Conservation (phyloP, 2,888 invertebrate species). For the Troglohyphantes excavatus region DNA sequence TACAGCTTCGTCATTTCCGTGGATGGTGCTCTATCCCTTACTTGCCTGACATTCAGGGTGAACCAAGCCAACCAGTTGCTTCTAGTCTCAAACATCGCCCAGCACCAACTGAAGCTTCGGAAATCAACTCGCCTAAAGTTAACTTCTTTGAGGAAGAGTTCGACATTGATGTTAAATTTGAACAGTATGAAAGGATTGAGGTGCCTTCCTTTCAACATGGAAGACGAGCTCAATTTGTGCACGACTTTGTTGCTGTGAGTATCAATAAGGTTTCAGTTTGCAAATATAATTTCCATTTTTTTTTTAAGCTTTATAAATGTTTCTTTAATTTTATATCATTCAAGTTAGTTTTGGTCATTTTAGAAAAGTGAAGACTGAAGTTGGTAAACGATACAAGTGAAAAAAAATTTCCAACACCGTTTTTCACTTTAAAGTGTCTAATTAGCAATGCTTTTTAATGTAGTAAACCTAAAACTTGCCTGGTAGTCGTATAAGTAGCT, state of each 20-base stretch:
- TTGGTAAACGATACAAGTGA: not conserved
- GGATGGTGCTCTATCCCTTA: conserved; percentile 89
- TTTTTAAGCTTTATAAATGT: not conserved
- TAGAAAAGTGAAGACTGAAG: not conserved
- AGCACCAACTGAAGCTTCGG: conserved; percentile 42
- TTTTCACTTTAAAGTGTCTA: too few species aligned
- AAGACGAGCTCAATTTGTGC: conserved; percentile 92
- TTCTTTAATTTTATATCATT: not conserved
- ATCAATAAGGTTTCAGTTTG: not conserved
- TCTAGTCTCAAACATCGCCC: conserved; percentile 24
- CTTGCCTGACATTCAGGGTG: conserved; percentile 65
- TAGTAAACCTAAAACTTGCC: too few species aligned
- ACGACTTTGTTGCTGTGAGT: conserved; percentile 91
- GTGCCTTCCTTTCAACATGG: conserved; percentile 93
- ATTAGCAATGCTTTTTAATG: too few species aligned
- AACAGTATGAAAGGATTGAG: conserved; percentile 91
- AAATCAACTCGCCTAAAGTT: conserved; percentile 54
- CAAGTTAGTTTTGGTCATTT: not conserved
- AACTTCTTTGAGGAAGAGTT: conserved; percentile 89
- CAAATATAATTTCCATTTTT: too few species aligned
- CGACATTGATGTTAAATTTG: conserved; percentile 89
- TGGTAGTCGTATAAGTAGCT: too few species aligned
- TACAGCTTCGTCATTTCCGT: conserved; percentile 85
- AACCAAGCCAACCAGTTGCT: conserved; percentile 27
- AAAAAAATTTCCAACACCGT: too few species aligned